Evolutionary conservation across 2,888 invertebrate genomes (phyloP).

Genomic region (Ametastegia equiseti): DNA sequence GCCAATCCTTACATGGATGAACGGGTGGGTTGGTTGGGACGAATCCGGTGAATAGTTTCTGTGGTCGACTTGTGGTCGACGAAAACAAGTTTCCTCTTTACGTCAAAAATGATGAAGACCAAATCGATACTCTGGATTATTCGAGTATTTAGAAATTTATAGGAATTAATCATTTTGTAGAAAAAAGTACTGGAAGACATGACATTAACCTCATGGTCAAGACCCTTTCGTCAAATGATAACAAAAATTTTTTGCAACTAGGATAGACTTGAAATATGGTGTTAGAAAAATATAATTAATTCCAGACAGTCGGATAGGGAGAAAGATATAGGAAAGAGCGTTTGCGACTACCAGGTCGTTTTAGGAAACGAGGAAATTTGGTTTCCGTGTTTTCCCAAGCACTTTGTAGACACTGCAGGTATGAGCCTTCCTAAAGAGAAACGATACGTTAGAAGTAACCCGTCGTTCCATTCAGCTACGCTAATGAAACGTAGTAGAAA

Average conservation of each 20-base stretch:
- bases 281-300: slow-evolving; percentile 5
- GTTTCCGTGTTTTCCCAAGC: slow-evolving; percentile 43
- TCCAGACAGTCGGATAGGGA: not conserved
- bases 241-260: not conserved
- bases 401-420: slow-evolving; percentile 41
- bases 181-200: not conserved
- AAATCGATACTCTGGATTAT: not conserved
- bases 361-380: slow-evolving; percentile 26
- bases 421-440: slow-evolving; percentile 46
- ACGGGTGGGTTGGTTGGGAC: not conserved
- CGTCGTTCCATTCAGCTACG: slow-evolving; percentile 63
- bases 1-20: slow-evolving; percentile 9
- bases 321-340: not conserved
- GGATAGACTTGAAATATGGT: not conserved
- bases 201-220: not conserved
- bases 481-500: slow-evolving; percentile 73
- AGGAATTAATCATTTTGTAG: no score
- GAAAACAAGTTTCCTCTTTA: slow-evolving; percentile 3
- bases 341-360: slow-evolving; percentile 12
- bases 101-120: not conserved
- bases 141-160: slow-evolving; percentile 7
- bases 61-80: slow-evolving; percentile 6
- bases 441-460: slow-evolving; percentile 63
- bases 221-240: not conserved
- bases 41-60: not conserved